These are phyloP conservation scores for Physocephala rufipes DNA, from an alignment of 2,888 invertebrate genomes.

Conservation along the genomic window DNA sequence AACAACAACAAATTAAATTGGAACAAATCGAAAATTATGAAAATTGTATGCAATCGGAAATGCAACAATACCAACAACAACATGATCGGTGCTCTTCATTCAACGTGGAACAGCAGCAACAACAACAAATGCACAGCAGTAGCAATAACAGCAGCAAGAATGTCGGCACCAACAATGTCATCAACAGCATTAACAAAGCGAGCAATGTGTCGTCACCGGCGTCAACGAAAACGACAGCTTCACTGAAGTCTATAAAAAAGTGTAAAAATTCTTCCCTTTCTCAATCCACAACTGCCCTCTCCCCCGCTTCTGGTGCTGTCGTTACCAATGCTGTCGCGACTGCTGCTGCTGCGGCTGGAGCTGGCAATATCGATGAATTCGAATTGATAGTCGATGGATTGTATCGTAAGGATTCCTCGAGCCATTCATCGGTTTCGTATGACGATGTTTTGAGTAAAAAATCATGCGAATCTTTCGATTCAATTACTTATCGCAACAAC, in stretches of 20 bases:
- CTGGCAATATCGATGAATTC: conserved; percentile 47
- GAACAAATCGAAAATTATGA: conserved; percentile 63
- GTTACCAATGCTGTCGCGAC: conserved; percentile 43
- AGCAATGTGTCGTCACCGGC: conserved; percentile 12
- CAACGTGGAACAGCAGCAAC: conserved; percentile 26
- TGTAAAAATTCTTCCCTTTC: conserved; percentile 20
- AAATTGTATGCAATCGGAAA: conserved; percentile 56
- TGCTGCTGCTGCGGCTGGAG: conserved; percentile 42
- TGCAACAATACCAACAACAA: conserved; percentile 35
- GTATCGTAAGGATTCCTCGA: conserved; percentile 58
- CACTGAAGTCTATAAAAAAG: conserved; percentile 35
- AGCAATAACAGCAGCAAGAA: conserved; percentile 14
- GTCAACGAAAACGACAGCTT: conserved; percentile 15
- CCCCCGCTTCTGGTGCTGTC: conserved; percentile 44
- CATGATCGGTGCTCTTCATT: conserved; percentile 6
- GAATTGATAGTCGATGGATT: conserved; percentile 59
- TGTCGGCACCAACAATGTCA: conserved; percentile 23
- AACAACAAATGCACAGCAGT: conserved; percentile 34
- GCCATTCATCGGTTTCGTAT: conserved; percentile 55
- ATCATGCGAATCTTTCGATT: conserved; percentile 61
- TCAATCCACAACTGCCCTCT: conserved; percentile 27
- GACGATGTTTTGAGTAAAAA: conserved; percentile 61
- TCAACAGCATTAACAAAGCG: conserved; percentile 16
- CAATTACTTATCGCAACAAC: conserved; percentile 61
- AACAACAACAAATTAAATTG: conserved; percentile 62